Percentiles rank a stretch among this genome's conserved stretches.
These are phyloP conservation scores for Nephrotoma flavescens DNA, from an alignment of 2,888 invertebrate species.

Conservation along the genomic window DNA sequence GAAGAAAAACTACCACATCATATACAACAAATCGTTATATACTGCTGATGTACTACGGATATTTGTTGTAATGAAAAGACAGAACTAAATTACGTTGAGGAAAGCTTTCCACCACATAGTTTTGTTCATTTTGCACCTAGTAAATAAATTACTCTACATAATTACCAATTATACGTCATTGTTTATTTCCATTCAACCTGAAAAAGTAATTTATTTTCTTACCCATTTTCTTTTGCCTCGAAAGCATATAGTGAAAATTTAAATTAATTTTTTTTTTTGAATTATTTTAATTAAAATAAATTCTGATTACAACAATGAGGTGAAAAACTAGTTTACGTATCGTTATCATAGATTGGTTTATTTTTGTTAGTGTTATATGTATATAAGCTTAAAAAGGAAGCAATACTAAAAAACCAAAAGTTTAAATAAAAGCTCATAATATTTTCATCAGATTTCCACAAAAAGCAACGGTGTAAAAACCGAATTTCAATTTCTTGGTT, in stretches of 20 bases:
- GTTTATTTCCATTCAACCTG: background rate
- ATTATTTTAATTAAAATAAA: background rate
- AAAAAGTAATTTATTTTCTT: background rate
- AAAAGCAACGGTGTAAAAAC: background rate
- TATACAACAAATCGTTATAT: no score
- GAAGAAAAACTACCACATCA: no score
- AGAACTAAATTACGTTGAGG: no score
- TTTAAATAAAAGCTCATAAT: background rate
- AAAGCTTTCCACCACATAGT: background rate
- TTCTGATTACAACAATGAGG: background rate
- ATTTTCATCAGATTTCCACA: background rate
- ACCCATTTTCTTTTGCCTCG: background rate
- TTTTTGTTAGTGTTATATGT: background rate
- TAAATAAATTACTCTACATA: background rate
- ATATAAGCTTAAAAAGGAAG: background rate
- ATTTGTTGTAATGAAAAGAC: no score
- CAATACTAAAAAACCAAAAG: background rate
- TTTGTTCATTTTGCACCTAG: background rate
- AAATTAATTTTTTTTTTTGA: background rate
- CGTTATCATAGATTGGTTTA: background rate
- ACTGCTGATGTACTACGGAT: no score
- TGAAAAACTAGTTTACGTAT: background rate
- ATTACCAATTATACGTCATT: background rate
- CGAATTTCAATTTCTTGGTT: background rate
- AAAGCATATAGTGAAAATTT: background rate